Conservation (phyloP, 2,888 invertebrate species). For the Augiades crinisus region DNA sequence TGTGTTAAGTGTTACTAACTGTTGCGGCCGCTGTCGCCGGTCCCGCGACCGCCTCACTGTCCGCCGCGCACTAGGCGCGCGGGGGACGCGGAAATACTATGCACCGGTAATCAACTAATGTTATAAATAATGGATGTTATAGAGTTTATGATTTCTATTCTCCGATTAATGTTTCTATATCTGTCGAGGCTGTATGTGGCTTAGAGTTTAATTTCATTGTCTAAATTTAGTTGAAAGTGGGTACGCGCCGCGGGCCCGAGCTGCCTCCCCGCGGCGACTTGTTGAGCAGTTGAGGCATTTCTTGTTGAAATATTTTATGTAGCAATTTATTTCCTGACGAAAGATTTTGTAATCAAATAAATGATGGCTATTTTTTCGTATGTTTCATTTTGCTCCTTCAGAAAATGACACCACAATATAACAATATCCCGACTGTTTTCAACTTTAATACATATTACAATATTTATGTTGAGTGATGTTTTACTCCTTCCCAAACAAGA, state of each 20-base stretch:
- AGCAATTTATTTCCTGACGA: conserved; percentile 76
- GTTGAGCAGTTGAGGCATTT: conserved; percentile 59
- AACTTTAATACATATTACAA: no score
- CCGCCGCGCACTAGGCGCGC: neutral
- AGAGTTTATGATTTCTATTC: conserved; percentile 30
- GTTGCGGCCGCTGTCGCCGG: neutral
- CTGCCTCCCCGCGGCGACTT: conserved; percentile 30
- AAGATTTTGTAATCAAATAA: conserved; percentile 78
- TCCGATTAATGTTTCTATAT: conserved; percentile 30
- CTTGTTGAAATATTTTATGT: conserved; percentile 74
- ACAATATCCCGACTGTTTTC: no score
- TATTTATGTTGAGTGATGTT: no score
- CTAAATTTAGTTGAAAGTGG: conserved; percentile 27
- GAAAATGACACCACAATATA: no score
- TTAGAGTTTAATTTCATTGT: conserved; percentile 24
- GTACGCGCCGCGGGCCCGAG: conserved; percentile 5
- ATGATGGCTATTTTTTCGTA: conserved; percentile 67
- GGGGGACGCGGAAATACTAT: conserved; percentile 13
- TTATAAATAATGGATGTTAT: conserved; percentile 29
- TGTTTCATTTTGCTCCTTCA: conserved; percentile 34
- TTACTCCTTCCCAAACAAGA: no score
- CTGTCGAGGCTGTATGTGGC: conserved; percentile 35
- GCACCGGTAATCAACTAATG: conserved; percentile 31
- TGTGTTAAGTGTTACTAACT: conserved; percentile 6
- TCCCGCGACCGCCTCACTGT: no score